Percentiles rank a stretch among this genome's conserved stretches.
These are phyloP conservation scores for Drosophila funebris DNA, from an alignment of 1,140 invertebrate genomes.

Conservation along the genomic window DNA sequence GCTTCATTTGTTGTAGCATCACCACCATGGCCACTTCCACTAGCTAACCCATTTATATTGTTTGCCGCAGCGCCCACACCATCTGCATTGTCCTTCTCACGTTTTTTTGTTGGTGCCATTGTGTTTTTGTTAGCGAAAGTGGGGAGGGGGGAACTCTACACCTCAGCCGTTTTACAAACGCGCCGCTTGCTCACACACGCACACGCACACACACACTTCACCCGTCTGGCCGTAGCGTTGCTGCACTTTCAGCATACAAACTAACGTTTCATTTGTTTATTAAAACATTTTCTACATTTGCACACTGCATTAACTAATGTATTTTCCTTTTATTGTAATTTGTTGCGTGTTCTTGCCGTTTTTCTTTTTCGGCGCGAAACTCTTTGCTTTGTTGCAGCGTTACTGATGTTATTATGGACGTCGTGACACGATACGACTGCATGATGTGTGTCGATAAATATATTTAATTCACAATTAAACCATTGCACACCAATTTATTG, in stretches of 20 bases:
- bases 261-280: slow-evolving; percentile 15
- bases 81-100: slow-evolving; percentile 73
- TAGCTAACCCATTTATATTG: slow-evolving; percentile 44
- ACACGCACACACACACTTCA: slow-evolving; percentile 30
- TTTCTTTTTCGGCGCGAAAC: slow-evolving; percentile 78
- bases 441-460: slow-evolving; percentile 13
- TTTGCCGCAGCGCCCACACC: slow-evolving; percentile 20
- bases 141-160: slow-evolving; percentile 12
- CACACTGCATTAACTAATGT: slow-evolving; percentile 20
- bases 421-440: slow-evolving; percentile 48
- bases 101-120: slow-evolving; percentile 82
- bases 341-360: slow-evolving; percentile 54
- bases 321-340: slow-evolving; percentile 31
- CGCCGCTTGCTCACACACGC: slow-evolving; percentile 36
- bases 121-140: slow-evolving; percentile 31
- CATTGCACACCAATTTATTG: too few species aligned
- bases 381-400: slow-evolving; percentile 78
- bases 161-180: slow-evolving; percentile 50
- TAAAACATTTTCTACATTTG: slow-evolving; percentile 43
- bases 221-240: slow-evolving; percentile 32
- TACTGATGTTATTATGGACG: slow-evolving; percentile 54
- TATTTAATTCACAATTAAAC: background rate
- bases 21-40: slow-evolving; percentile 32
- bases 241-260: slow-evolving; percentile 29
- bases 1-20: slow-evolving; percentile 33